These are phyloP conservation scores for Monochamus alternatus DNA, from an alignment of 2,888 invertebrate genomes.

Conservation along the genomic window DNA sequence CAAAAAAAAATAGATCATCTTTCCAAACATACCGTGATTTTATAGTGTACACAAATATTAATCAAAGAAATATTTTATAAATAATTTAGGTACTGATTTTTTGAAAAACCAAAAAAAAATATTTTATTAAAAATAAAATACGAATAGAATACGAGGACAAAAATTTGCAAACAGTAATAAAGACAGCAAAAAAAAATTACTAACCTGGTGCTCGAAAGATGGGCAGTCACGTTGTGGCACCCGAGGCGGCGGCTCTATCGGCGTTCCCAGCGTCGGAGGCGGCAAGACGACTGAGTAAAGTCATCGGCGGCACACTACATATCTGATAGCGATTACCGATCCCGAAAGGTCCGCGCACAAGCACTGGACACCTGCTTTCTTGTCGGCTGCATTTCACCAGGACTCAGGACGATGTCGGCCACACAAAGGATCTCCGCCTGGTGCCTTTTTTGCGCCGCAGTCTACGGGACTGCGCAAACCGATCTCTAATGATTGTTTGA, in stretches of 20 bases:
- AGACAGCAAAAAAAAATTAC: background rate
- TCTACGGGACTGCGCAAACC: conserved; percentile 49
- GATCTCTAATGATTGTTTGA: conserved; percentile 51
- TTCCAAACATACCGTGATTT: no score
- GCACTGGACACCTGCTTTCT: conserved; percentile 66
- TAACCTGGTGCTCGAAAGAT: conserved; percentile 43
- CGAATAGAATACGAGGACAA: background rate
- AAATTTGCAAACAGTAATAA: background rate
- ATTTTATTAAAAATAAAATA: no score
- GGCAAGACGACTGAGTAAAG: conserved; percentile 63
- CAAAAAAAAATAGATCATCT: no score
- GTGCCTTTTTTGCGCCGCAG: conserved; percentile 37
- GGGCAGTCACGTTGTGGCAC: conserved; percentile 40
- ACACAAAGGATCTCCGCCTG: conserved; percentile 44
- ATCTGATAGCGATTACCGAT: conserved; percentile 68
- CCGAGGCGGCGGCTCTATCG: conserved; percentile 44
- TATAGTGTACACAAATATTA: no score
- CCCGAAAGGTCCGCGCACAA: conserved; percentile 67
- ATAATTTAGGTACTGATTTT: no score
- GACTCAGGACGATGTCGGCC: conserved; percentile 41
- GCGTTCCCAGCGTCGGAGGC: conserved; percentile 55
- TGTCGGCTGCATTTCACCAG: conserved; percentile 47
- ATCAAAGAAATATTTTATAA: no score
- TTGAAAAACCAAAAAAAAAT: no score
- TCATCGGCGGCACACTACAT: conserved; percentile 67